These are phyloP conservation scores for Donacobius atricapilla DNA, from an alignment of 2,113 vertebrate genomes.

Conservation along the genomic window DNA sequence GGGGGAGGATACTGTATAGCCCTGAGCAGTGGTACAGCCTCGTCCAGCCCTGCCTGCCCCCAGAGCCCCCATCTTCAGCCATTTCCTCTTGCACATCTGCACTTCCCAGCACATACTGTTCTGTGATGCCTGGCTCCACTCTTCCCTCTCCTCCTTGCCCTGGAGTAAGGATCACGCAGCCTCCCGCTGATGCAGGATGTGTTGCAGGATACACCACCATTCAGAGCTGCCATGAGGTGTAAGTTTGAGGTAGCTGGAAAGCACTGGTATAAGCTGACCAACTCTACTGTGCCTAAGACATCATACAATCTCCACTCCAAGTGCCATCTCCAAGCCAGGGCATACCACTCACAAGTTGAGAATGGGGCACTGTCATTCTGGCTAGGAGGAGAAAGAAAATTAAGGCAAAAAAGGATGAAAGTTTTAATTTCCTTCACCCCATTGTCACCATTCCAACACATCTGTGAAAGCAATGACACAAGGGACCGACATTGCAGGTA, in stretches of 20 bases:
- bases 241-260: background rate
- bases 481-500: background rate
- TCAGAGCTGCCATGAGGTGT: background rate
- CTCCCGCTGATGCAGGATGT: background rate
- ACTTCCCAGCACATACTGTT: background rate
- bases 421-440: background rate
- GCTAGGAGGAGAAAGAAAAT: background rate
- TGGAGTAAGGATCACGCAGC: background rate
- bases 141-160: accelerated
- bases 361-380: background rate
- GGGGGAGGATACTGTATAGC: background rate
- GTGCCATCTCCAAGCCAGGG: background rate
- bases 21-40: background rate
- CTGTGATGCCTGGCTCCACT: background rate
- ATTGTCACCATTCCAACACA: background rate
- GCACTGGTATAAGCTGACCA: background rate
- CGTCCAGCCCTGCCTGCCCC: background rate
- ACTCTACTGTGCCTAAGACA: background rate
- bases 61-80: background rate
- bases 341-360: background rate
- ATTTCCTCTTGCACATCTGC: background rate
- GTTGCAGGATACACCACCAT: background rate
- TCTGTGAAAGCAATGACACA: background rate
- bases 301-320: background rate
- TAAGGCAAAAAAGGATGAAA: background rate